Evolutionary conservation across 2,797 vertebrate genomes (phyloP), one percentile per base, ranked within the genome.

Genomic region (Furcifer pardalis): DNA sequence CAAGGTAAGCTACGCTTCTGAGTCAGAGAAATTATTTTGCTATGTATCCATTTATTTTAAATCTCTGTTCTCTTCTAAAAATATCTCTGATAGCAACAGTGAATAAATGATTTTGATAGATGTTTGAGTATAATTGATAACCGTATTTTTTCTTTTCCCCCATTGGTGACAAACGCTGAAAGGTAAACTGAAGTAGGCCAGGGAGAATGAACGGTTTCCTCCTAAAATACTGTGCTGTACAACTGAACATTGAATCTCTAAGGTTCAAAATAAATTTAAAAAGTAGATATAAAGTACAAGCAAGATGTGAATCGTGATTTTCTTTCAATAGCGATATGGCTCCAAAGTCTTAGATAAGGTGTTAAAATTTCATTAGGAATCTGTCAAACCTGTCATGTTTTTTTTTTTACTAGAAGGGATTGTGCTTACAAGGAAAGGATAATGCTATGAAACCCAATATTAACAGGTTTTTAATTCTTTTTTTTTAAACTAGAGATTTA

Each of bases 361-460:
- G 80, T 62, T 72, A 44, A 81, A 44, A 81, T 72, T 68, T 81
- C 52, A 32, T 81, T 72, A 81, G 37, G 52, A 66, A 81, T 13
- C 79, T 81, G 79, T n/a, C 68, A 73, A 56, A 60, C 9, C 27
- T 81, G 80, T 73, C 30, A 35, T 62, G 80, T 81, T 81, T 56
- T 62, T 37, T 81, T 81, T 56, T 62, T 37, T 72, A 81, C 52
- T 62, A 73, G 52, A 44, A 73, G 68, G 80, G 40, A 81, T 44
- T 72, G 66, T 19, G 4, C 35, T 72, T n/a, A 35, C 9, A 60
- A 32, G 21, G 12, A 40, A 81, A 60, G 79, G 68, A 42, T 72
- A 72, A 60, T 81, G 35, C 68, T 81, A n/a, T 72, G 40, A 49
- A 81, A 81, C 27, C 35, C 35, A 56, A 44, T 52, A 62, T 73